phyloP scores from a whole-genome alignment of 2,888 invertebrate genomes.

The Bursaphelenchus okinawaensis region DNA sequence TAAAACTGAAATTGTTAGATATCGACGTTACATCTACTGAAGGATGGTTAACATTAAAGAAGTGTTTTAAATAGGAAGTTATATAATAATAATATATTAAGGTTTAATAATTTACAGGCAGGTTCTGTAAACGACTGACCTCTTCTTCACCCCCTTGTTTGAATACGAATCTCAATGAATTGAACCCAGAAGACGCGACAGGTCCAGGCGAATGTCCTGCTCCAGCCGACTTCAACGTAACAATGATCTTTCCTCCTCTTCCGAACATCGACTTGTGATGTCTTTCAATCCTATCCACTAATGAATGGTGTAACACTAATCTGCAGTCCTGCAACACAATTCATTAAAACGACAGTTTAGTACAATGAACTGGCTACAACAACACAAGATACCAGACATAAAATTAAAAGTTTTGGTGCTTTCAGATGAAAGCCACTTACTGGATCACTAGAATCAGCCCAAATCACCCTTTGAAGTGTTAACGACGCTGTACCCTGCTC shows the following conservation, averaged over 20 bases:
- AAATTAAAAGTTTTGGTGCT: background rate
- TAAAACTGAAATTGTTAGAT: constrained; percentile 50
- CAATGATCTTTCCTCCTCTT: constrained; percentile 51
- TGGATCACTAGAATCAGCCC: constrained; percentile 56
- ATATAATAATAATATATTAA: background rate
- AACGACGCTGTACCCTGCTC: constrained; percentile 55
- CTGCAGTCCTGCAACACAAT: constrained; percentile 40
- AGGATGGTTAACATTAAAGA: no score
- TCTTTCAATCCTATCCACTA: constrained; percentile 50
- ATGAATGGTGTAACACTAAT: constrained; percentile 52
- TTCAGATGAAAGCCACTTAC: constrained; percentile 25
- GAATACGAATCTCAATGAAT: constrained; percentile 44
- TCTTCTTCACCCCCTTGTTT: constrained; percentile 55
- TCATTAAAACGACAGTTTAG: background rate
- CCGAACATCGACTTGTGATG: constrained; percentile 55
- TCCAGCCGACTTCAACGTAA: constrained; percentile 29
- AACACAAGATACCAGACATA: background rate
- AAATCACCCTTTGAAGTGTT: constrained; percentile 54
- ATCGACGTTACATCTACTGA: no score
- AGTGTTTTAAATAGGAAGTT: background rate
- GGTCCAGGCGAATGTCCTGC: constrained; percentile 41
- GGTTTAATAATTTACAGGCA: background rate
- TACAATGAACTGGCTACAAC: constrained; percentile 9
- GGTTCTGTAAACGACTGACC: constrained; percentile 21
- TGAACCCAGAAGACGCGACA: constrained; percentile 37